Evolutionary conservation across 2,797 vertebrate genomes (phyloP), one percentile per base, ranked within the genome.

Genomic region (Podarcis siculus): DNA sequence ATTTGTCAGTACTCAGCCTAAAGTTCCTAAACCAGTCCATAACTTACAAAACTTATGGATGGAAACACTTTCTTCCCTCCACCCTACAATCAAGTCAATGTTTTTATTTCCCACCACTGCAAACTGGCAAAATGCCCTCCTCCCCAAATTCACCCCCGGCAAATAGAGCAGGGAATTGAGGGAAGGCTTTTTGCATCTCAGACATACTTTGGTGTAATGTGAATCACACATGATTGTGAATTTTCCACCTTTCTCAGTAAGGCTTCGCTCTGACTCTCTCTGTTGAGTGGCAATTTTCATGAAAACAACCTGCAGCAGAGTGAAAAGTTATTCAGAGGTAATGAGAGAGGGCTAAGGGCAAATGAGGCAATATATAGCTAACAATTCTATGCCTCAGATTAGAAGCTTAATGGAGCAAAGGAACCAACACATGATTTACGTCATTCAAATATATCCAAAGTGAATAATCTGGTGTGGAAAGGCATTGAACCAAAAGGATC

Each of bases 191-290:
- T 55, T 64, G 61, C 61, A 64, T 19, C 61, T 17, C 58, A 61
- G 58, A 21, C 17, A 17, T 61, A 17, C 15, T 17, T 61, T 67
- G 66, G 66, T 67, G 66, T 67, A 67, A 87, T 88, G 92, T 91
- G 95, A 95, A 94, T 95, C 93, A 93, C 92, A 90, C 85, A 93
- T 88, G 94, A 92, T 90, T 94, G 92, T 92, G 93, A 90, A 90
- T 94, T 90, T 93, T 93, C 88, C 84, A 80, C 86, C 73, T 94
- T 91, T 92, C 83, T 94, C 93, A 95, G 27, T 93, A 25, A 0
- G 89, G 39, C 27, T 78, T 45, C 13, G 49, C 76, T 49, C 27
- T 78, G 25, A 25, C 25, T 78, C 83, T 82, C 89, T 66, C 93
- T 94, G 93, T 95, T 94, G 93, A 93, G 92, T 93, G 92, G 91